Percentiles rank a stretch among this genome's conserved stretches.
phyloP scores from a whole-genome alignment of 2,113 vertebrate genomes.

The Propithecus coquereli region DNA sequence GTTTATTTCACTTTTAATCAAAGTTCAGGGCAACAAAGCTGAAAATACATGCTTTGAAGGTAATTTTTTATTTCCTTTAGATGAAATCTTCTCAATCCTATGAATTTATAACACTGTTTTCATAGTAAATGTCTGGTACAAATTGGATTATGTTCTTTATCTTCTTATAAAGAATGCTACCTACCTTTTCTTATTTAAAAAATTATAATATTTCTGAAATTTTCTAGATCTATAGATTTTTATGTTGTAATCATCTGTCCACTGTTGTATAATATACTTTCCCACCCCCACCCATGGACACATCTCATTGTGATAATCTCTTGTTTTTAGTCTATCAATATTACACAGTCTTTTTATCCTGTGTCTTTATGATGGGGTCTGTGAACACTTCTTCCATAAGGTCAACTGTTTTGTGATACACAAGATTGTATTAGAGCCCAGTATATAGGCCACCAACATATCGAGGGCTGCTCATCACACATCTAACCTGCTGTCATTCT shows the following conservation, averaged over 20 bases:
- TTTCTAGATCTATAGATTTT: background rate
- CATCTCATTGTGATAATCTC: background rate
- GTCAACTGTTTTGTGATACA: background rate
- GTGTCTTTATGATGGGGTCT: background rate
- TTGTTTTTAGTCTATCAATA: background rate
- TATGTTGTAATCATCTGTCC: background rate
- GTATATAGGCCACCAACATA: background rate
- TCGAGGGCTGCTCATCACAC: background rate
- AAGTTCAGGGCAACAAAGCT: constrained; percentile 54
- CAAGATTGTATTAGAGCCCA: background rate
- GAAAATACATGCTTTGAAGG: constrained; percentile 59
- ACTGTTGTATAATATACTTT: background rate
- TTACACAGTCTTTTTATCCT: background rate
- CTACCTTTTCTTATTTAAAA: constrained; percentile 55
- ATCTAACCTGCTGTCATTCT: background rate
- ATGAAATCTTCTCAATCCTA: constrained; percentile 66
- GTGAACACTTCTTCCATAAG: background rate
- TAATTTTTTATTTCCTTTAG: constrained; percentile 72
- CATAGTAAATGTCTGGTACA: constrained; percentile 67
- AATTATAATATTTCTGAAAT: constrained; percentile 33
- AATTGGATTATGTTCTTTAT: constrained; percentile 58
- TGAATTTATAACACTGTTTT: constrained; percentile 71
- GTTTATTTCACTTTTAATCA: constrained; percentile 52
- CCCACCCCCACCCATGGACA: background rate
- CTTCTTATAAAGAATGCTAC: constrained; percentile 66